phyloP scores from a whole-genome alignment of 2,113 vertebrate genomes.

The Sciurus niger region DNA sequence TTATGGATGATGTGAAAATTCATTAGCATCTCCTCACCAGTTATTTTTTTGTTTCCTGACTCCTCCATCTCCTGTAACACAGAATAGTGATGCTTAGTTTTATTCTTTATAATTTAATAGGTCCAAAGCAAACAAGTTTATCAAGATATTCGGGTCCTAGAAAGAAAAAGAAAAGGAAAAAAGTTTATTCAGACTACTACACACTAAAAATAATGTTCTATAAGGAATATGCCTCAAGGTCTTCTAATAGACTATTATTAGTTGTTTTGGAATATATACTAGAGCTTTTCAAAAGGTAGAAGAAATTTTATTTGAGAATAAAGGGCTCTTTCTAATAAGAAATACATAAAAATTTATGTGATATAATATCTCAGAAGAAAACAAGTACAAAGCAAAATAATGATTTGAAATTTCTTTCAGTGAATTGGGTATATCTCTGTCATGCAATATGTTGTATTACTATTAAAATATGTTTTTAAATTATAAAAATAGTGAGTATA shows the following conservation, averaged over 20 bases:
- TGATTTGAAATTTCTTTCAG: constrained; percentile 45
- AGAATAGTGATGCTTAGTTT: neutral
- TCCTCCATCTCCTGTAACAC: neutral
- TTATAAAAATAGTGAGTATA: constrained; percentile 15
- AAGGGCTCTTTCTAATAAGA: constrained; percentile 24
- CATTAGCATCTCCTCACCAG: neutral
- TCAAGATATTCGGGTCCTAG: constrained; percentile 1
- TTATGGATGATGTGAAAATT: neutral
- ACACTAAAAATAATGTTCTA: neutral
- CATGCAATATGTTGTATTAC: neutral
- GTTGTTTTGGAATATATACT: constrained; percentile 5
- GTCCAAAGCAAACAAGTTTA: constrained; percentile 23
- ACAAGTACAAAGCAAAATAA: constrained; percentile 10
- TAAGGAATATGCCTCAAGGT: neutral
- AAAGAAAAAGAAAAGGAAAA: neutral
- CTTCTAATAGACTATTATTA: neutral
- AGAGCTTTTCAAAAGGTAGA: neutral
- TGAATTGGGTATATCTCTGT: constrained; percentile 15
- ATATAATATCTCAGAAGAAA: neutral
- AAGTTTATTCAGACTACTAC: neutral
- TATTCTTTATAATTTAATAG: constrained; percentile 1
- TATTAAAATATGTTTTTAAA: constrained; percentile 33
- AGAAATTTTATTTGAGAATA: constrained; percentile 47
- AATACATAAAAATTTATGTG: constrained; percentile 56
- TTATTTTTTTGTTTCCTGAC: neutral